Base-by-base conservation (phyloP, 2,888 invertebrate genomes). In the Brassicogethes aeneus region DNA sequence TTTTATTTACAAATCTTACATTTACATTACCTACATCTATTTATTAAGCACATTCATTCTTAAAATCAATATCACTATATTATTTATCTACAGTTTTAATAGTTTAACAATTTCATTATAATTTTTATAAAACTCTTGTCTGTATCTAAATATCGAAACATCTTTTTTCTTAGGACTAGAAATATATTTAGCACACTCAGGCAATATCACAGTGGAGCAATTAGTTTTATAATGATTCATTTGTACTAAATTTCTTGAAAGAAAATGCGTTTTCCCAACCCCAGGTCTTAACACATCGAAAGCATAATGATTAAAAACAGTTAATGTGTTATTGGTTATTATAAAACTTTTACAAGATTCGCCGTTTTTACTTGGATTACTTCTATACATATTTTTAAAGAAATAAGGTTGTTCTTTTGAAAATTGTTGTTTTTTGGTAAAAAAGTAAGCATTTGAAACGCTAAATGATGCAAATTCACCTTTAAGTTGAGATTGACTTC, bases 281-380 rank as follows among this genome's bases (percentile, higher is more conserved):
- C 67, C 66, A 5, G 73, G 69, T 38, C 73, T 74, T 16, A 82
- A 58, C 42, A 75, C 72, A 41, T 76, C 72, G 48, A 85, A 62
- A 2, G 83, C 79, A 57, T 84, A 85, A 60, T 85, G 85, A 64
- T 85, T 85, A 65, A 85, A 84, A 31, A 84, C 82, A 35, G 79
- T 80, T 53, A 82, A 65, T 16, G 82, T 75, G 46, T 74, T 76
- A 48, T 71, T 71, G 3, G 81, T 80, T 15, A 75, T 66, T 60
- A 84, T 76, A 60, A 85, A 78, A 60, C 84, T 84, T 62, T 85
- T 85, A 38, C 80, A 79, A 44, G 80, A 82, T 50, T 77, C 77
- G 13, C 79, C 80, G 43, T 73, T 68, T 2, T 75, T 76, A 55
- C 81, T 82, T 35, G 79, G 53, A 15, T 51, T 44, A 34, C 50